Conservation (phyloP, 2,888 invertebrate species). For the Drosophila antonietae region DNA sequence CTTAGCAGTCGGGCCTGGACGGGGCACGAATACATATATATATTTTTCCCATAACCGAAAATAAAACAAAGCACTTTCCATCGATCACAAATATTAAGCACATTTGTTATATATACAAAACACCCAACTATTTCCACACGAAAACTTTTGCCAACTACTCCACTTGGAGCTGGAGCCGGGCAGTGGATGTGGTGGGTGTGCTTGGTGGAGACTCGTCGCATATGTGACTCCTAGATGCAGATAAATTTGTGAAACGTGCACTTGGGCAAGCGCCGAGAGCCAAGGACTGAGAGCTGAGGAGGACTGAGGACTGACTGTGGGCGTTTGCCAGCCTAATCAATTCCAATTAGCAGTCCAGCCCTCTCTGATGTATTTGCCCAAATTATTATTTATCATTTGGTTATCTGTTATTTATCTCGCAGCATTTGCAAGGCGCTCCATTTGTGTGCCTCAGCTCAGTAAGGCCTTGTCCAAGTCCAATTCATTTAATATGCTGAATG, state of each 20-base stretch:
- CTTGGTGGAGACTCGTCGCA: constrained; percentile 58
- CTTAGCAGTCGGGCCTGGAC: neutral
- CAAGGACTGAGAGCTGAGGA: neutral
- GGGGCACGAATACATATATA: neutral
- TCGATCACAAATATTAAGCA: constrained; percentile 83
- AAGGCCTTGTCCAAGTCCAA: constrained; percentile 21
- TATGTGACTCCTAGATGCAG: constrained; percentile 80
- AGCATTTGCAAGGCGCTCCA: constrained; percentile 31
- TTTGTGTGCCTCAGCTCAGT: constrained; percentile 11
- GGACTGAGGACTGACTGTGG: constrained; percentile 8
- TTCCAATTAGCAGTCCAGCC: constrained; percentile 84
- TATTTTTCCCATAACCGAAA: constrained; percentile 37
- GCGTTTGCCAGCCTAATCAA: constrained; percentile 81
- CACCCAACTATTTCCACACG: constrained; percentile 39
- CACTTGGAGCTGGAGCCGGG: constrained; percentile 13
- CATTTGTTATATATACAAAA: constrained; percentile 74
- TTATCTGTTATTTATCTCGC: constrained; percentile 80
- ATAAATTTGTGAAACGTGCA: constrained; percentile 82
- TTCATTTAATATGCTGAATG: constrained; percentile 16
- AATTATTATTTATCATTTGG: constrained; percentile 85
- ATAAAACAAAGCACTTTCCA: constrained; percentile 78
- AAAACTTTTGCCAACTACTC: constrained; percentile 54
- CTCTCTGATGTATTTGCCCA: constrained; percentile 84
- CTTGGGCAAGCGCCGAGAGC: constrained; percentile 33
- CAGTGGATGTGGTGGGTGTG: neutral